These are phyloP conservation scores for Actinemys pallida DNA, from an alignment of 2,113 vertebrate genomes.

Conservation along the genomic window DNA sequence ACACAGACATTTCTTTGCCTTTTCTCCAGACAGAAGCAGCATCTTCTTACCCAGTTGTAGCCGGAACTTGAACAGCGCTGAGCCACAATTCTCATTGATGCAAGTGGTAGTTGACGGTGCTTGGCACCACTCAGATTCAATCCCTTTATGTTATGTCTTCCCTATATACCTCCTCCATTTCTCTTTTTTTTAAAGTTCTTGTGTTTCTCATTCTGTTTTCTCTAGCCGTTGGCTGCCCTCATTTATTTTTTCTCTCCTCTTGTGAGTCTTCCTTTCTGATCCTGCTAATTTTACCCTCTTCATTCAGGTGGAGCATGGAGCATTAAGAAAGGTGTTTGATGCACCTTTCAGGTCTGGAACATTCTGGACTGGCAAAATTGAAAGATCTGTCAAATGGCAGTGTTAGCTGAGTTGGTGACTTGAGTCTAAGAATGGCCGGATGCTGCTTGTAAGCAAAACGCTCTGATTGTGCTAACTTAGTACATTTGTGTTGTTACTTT, in stretches of 20 bases:
- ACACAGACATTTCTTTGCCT: not conserved
- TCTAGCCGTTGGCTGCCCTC: not conserved
- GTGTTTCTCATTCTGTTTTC: not conserved
- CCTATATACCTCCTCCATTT: not conserved
- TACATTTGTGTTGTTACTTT: not conserved
- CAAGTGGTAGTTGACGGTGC: not conserved
- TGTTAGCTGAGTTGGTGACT: not conserved
- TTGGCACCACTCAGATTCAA: not conserved
- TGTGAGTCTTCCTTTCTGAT: not conserved
- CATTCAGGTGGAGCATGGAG: fast-evolving
- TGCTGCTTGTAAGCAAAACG: not conserved
- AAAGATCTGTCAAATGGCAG: not conserved
- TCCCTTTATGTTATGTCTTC: not conserved
- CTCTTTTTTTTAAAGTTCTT: not conserved
- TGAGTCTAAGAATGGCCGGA: not conserved
- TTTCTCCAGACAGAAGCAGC: not conserved
- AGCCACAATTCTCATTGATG: not conserved
- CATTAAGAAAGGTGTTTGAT: not conserved
- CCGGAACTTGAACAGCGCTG: not conserved
- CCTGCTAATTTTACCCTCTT: not conserved
- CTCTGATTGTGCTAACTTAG: not conserved
- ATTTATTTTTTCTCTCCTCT: not conserved
- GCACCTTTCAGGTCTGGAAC: not conserved
- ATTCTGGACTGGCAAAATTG: not conserved
- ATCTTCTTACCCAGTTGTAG: not conserved